Conservation (phyloP, 2,113 vertebrate species). For the Microcebus lehilahytsara region DNA sequence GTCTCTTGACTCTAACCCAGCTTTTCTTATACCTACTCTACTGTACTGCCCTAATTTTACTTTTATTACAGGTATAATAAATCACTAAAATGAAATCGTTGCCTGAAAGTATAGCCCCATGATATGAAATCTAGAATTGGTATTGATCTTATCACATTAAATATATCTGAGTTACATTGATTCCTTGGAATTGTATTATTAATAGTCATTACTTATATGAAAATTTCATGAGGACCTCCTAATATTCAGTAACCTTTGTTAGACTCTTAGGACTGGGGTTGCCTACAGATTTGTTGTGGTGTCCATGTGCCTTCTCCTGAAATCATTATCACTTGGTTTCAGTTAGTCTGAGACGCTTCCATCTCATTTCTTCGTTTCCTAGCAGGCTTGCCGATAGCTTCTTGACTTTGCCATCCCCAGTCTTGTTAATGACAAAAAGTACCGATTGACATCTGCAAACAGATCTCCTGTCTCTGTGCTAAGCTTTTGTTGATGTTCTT, state of each 20-base stretch:
- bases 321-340: background rate
- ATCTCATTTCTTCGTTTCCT: background rate
- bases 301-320: background rate
- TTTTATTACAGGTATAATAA: background rate
- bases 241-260: too few relatives aligned
- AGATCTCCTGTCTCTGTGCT: background rate
- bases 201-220: background rate
- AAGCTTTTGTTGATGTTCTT: background rate
- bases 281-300: background rate
- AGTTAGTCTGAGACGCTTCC: background rate
- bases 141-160: background rate
- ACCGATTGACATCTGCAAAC: background rate
- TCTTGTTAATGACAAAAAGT: background rate
- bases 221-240: background rate
- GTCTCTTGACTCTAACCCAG: background rate
- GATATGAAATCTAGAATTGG: background rate
- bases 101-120: background rate
- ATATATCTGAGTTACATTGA: background rate
- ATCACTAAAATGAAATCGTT: background rate
- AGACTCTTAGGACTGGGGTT: fast-evolving
- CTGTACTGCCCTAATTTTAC: background rate
- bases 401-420: background rate
- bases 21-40: background rate
- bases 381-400: background rate
- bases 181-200: background rate